These are phyloP conservation scores for Andrena bicolor DNA, from an alignment of 2,888 invertebrate species.

Conservation along the genomic window DNA sequence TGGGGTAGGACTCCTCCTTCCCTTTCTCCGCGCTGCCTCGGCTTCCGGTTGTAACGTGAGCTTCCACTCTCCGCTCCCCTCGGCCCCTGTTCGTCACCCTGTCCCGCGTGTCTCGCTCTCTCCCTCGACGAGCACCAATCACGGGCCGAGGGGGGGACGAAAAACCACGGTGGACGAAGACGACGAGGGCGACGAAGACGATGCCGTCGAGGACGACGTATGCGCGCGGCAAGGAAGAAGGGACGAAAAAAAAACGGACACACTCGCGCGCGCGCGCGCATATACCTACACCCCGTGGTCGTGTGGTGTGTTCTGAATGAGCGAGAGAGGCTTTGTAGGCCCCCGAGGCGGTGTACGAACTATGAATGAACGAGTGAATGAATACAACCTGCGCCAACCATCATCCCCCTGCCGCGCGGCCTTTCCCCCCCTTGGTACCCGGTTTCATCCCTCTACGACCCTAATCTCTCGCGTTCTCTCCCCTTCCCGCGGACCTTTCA, in stretches of 20 bases:
- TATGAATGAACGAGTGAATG: conserved; percentile 81
- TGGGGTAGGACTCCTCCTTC: conserved; percentile 78
- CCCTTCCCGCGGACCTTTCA: conserved; percentile 44
- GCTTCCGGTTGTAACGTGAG: conserved; percentile 85
- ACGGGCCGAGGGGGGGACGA: conserved; percentile 18
- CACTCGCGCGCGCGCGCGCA: conserved; percentile 34
- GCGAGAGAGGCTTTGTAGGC: conserved; percentile 74
- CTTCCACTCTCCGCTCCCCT: conserved; percentile 45
- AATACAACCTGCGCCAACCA: conserved; percentile 82
- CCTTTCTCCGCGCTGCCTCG: conserved; percentile 73
- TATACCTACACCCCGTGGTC: conserved; percentile 47
- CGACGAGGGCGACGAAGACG: conserved; percentile 28
- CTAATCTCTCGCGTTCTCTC: conserved; percentile 20
- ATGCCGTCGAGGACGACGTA: conserved; percentile 44
- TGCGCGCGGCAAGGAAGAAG: conserved; percentile 65
- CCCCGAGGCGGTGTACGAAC: conserved; percentile 74
- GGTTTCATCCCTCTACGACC: conserved; percentile 62
- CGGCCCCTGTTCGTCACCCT: conserved; percentile 14
- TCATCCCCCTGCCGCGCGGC: conserved; percentile 49
- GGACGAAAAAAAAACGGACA: conserved; percentile 57
- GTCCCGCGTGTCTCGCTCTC: conserved; percentile 29
- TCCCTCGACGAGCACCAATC: conserved; percentile 44
- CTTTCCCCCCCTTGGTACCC: conserved; percentile 22
- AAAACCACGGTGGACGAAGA: not conserved
- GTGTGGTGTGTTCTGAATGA: conserved; percentile 79